phyloP scores from a whole-genome alignment of 1,140 invertebrate genomes.

The Drosophila suzukii region DNA sequence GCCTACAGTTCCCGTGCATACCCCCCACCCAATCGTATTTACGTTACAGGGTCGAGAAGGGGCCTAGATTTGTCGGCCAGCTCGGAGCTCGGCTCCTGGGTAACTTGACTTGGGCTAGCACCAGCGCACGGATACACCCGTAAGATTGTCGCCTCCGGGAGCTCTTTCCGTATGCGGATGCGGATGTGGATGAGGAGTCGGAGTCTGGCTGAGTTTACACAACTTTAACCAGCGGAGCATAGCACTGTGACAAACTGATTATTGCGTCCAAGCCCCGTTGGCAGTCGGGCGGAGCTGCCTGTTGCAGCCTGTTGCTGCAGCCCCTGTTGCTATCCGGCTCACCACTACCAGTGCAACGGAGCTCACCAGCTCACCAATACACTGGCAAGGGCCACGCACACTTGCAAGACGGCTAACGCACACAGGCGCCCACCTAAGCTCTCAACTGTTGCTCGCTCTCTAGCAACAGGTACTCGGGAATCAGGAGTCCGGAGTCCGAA shows the following conservation, averaged over 20 bases:
- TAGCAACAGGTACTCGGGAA: conserved; percentile 76
- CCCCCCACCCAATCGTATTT: background rate
- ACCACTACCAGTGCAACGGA: conserved; percentile 1
- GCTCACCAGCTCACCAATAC: conserved; percentile 7
- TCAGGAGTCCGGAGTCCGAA: conserved; percentile 10
- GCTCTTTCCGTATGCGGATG: background rate
- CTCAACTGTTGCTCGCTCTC: conserved; percentile 81
- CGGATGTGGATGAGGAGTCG: background rate
- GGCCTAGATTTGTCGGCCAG: conserved; percentile 11
- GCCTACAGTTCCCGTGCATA: background rate
- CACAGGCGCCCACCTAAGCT: conserved; percentile 24
- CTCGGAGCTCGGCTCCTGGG: background rate
- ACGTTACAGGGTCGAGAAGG: conserved; percentile 1
- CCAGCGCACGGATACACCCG: background rate
- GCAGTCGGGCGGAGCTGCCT: background rate
- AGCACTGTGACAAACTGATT: conserved; percentile 47
- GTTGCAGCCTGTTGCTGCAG: conserved; percentile 63
- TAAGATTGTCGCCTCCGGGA: background rate
- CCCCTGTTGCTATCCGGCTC: conserved; percentile 20
- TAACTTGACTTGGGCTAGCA: background rate
- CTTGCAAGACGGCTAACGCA: conserved; percentile 18
- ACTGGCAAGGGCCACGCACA: conserved; percentile 14
- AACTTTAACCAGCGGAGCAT: conserved; percentile 39
- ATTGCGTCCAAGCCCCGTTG: conserved; percentile 30
- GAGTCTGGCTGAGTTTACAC: conserved; percentile 24